A percentile compares a stretch with the other conserved stretches of the same genome.
Evolutionary conservation across 2,113 vertebrate species (phyloP).

Genomic region (Spilogale gracilis): DNA sequence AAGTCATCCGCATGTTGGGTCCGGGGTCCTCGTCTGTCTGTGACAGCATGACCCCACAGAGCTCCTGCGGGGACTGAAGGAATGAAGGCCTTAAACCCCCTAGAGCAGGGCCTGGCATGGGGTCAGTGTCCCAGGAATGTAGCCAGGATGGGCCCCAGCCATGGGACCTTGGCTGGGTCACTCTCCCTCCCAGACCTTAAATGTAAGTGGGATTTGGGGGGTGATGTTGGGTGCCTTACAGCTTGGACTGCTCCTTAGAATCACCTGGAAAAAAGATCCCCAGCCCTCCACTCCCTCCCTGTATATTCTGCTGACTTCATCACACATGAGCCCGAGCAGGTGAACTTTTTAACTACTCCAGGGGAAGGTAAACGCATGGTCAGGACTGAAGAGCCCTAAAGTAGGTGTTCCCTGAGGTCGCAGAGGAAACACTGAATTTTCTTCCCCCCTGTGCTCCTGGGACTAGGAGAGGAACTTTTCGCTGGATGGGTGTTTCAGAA

Average conservation of each 20-base stretch:
- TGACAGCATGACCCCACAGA: not conserved
- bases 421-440: not conserved
- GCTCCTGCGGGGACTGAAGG: not conserved
- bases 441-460: no score
- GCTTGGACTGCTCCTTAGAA: not conserved
- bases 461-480: not conserved
- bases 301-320: not conserved
- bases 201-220: not conserved
- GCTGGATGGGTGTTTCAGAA: not conserved
- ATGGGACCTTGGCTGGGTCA: not conserved
- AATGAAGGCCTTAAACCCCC: accelerated
- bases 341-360: no score
- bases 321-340: not conserved
- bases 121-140: not conserved
- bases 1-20: not conserved
- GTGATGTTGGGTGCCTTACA: not conserved
- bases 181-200: not conserved
- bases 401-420: not conserved
- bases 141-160: not conserved
- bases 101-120: accelerated
- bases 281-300: not conserved
- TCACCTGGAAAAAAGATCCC: not conserved
- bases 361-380: no score
- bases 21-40: not conserved
- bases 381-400: not conserved